Percentiles rank a stretch among this genome's conserved stretches.
Evolutionary conservation across 2,797 vertebrate genomes (phyloP).

Genomic region (Anomalospiza imberbis): DNA sequence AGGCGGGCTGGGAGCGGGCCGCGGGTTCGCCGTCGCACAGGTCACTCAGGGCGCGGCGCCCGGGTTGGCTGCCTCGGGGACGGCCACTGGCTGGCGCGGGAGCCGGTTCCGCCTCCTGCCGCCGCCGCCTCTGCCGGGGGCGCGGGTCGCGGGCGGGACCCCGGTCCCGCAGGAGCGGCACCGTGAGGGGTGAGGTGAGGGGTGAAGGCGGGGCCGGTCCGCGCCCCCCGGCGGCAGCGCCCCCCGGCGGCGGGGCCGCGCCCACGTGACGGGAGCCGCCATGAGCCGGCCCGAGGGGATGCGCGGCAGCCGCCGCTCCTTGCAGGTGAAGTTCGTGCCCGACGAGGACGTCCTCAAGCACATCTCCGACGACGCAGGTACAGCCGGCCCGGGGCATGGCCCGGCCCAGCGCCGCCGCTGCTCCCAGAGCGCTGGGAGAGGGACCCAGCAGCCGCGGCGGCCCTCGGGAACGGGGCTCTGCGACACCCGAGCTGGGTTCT

Average conservation of each 20-base stretch:
- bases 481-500: not conserved
- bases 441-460: not conserved
- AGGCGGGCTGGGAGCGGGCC: not conserved
- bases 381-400: not conserved
- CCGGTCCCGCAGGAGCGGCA: not conserved
- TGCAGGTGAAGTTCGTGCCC: slow-evolving; percentile 86
- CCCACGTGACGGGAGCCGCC: not conserved
- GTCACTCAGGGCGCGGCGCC: not conserved
- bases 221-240: not conserved
- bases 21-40: not conserved
- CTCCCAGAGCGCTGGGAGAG: not conserved
- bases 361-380: slow-evolving; percentile 87
- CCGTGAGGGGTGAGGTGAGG: not conserved
- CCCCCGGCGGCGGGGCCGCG: not conserved
- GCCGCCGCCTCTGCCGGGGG: not conserved
- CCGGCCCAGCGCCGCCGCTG: not conserved
- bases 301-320: not conserved
- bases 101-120: not conserved
- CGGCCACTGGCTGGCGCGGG: not conserved
- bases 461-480: too few relatives aligned
- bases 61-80: not conserved
- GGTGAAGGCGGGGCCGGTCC: not conserved
- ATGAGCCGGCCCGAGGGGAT: slow-evolving; percentile 71
- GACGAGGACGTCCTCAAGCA: slow-evolving; percentile 90
- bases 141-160: not conserved